Conservation (phyloP, 1,140 invertebrate species). For the Aradophagus sp. region DNA sequence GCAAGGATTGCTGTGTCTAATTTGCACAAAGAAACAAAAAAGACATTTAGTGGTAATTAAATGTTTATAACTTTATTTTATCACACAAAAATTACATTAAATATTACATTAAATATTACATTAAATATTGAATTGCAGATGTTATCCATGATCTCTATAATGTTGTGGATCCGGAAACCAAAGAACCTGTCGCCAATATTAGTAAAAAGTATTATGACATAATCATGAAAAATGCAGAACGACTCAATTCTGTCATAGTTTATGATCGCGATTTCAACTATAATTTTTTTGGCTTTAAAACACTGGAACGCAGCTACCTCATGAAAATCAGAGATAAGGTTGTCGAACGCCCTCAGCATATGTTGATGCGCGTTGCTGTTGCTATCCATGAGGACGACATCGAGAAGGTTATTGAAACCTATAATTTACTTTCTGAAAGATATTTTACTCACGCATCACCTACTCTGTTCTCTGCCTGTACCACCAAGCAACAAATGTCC, state of each 20-base stretch:
- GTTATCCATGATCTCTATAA: constrained; percentile 92
- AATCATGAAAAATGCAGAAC: constrained; percentile 90
- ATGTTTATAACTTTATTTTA: no score
- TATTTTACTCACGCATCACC: constrained; percentile 99
- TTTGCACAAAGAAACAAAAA: constrained; percentile 97
- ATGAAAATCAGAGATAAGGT: constrained; percentile 96
- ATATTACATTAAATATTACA: no score
- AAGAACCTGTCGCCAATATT: constrained; percentile 86
- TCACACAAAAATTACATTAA: no score
- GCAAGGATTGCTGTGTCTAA: constrained; percentile 97
- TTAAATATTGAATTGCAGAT: no score
- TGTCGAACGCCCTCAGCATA: constrained; percentile 97
- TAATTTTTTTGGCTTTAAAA: constrained; percentile 99
- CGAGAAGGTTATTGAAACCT: constrained; percentile 95
- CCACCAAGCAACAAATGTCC: constrained; percentile 92
- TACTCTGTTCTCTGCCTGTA: constrained; percentile 97
- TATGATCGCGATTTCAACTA: constrained; percentile 98
- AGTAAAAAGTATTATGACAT: constrained; percentile 89
- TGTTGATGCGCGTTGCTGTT: constrained; percentile 98
- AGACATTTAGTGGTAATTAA: constrained; percentile 86
- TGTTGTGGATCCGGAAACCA: constrained; percentile 82
- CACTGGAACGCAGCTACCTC: constrained; percentile 95
- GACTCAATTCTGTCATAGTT: constrained; percentile 95
- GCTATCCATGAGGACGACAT: constrained; percentile 98
- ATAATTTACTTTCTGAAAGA: constrained; percentile 95